Evolutionary conservation across 2,113 vertebrate genomes (phyloP).

Genomic region (Hippocampus mohnikei): DNA sequence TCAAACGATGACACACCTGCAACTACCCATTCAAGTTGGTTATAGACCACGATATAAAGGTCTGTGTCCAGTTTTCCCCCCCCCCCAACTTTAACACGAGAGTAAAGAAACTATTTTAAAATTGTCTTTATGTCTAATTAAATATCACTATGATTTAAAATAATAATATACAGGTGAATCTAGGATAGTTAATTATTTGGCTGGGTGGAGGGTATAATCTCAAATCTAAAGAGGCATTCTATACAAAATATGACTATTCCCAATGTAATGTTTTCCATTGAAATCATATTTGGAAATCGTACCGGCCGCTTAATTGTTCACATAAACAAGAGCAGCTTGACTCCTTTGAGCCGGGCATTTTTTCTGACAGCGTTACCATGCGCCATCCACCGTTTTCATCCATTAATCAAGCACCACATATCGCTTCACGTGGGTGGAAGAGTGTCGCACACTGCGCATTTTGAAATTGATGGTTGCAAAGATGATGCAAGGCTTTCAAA

Average conservation of each 20-base stretch:
- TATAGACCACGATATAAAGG: neutral
- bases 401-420: neutral
- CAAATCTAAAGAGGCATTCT: neutral
- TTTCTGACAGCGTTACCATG: slow-evolving; percentile 9
- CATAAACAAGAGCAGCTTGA: slow-evolving; percentile 23
- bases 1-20: too few species aligned
- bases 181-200: neutral
- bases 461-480: slow-evolving; percentile 20
- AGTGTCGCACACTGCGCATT: slow-evolving; percentile 1
- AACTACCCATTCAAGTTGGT: neutral
- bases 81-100: too few species aligned
- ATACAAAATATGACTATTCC: slow-evolving; percentile 6
- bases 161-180: neutral
- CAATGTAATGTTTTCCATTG: neutral
- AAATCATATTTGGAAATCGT: too few species aligned
- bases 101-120: neutral
- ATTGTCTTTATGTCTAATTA: neutral
- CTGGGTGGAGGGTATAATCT: neutral
- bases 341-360: slow-evolving; percentile 30
- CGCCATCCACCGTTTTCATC: slow-evolving; percentile 5
- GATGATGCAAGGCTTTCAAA: neutral
- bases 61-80: too few species aligned
- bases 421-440: slow-evolving; percentile 21
- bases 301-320: slow-evolving; percentile 35
- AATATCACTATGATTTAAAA: neutral